Evolutionary conservation across 2,888 invertebrate genomes (phyloP).

Genomic region (Candidula unifasciata): DNA sequence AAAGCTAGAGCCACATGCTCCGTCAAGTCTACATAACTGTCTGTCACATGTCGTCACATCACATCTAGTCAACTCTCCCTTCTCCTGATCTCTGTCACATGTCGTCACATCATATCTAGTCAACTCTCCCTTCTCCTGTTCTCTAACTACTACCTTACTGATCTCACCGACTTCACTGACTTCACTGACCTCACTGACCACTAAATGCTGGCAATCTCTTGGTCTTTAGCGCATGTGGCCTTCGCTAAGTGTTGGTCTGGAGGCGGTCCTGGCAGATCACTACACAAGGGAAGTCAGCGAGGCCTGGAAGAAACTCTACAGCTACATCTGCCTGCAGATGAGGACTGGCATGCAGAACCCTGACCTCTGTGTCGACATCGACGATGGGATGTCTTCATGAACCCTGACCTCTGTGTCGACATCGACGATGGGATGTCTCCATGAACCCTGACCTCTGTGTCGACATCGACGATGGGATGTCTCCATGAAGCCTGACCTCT

Average conservation of each 20-base stretch:
- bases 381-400: slow-evolving; percentile 5
- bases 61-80: too few relatives aligned
- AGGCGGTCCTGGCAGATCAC: slow-evolving; percentile 63
- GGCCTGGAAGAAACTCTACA: slow-evolving; percentile 73
- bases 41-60: too few relatives aligned
- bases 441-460: slow-evolving; percentile 59
- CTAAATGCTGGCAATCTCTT: too few relatives aligned
- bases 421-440: slow-evolving; percentile 10
- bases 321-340: slow-evolving; percentile 73
- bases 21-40: too few relatives aligned
- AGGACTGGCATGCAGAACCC: slow-evolving; percentile 71
- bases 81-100: too few relatives aligned
- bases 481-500: slow-evolving; percentile 58
- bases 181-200: too few relatives aligned
- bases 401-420: slow-evolving; percentile 44
- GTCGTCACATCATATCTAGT: too few relatives aligned
- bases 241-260: slow-evolving; percentile 68
- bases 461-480: slow-evolving; percentile 22
- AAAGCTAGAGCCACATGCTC: too few relatives aligned
- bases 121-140: too few relatives aligned
- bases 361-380: slow-evolving; percentile 45
- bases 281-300: slow-evolving; percentile 71
- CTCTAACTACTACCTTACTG: too few relatives aligned
- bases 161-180: too few relatives aligned
- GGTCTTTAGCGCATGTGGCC: slow-evolving; percentile 77